Base-by-base conservation (phyloP, 2,888 invertebrate species). In the Exephanes ischioxanthus region DNA sequence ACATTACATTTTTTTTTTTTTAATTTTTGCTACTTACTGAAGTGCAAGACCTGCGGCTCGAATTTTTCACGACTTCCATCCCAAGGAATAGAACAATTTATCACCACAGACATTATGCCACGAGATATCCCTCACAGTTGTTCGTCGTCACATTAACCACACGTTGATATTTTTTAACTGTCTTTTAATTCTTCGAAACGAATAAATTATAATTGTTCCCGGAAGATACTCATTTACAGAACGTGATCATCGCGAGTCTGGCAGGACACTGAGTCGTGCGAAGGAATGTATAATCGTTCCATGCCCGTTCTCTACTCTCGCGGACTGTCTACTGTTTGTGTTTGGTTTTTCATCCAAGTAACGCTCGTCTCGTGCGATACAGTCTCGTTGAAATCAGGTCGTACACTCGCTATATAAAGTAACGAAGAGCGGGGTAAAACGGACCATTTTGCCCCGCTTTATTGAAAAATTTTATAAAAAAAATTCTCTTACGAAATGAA, bases 211-310 rank as follows among this genome's bases (percentile, higher is more conserved):
- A 26, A 33, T 33, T 16, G 16, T 26, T 22, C 41, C 41, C 41
- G 41, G 5, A 41, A 22, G n/a, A 9, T 66, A 45, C 51, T 14
- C n/a, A 37, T 51, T 77, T 33, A 67, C 41, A 30, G 48, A 30
- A 68, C 77, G 63, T 26, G 48, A 16, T 37, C 71, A 19, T 72
- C 37, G 45, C 51, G 22, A 11, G 76, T 48, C 72, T 6, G 55
- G 55, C 37, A 51, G 37, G 41, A 58, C 77, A 83, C 85, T 87
- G 79, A 84, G 72, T 84, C 67, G 68, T 63, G n/a, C 41, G 4
- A 19, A 22, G 26, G 19, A 48, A 67, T 26, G 33, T 45, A 61
- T 51, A 66, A 51, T 30, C 41, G 48, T n/a, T 48, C 45, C 41
- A 48, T 48, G 37, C 19, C 22, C 22, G 45, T n/a, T 53, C 37